Percentiles rank a stretch among this genome's conserved stretches.
Evolutionary conservation across 2,888 invertebrate genomes (phyloP).

Genomic region (Acleris sparsana): DNA sequence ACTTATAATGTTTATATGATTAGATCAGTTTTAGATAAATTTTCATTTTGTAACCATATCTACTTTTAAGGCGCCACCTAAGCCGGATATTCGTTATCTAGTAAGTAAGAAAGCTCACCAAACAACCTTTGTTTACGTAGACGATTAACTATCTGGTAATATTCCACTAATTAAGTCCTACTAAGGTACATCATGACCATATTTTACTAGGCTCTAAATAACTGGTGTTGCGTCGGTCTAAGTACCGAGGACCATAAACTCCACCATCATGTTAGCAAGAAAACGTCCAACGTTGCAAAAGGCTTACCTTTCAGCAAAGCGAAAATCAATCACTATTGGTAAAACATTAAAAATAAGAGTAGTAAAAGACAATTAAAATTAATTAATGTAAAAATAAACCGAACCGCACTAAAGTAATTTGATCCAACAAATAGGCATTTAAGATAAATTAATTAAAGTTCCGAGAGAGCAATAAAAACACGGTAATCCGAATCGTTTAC

Average conservation of each 20-base stretch:
- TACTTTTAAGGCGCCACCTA: not conserved
- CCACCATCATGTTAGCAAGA: too few relatives aligned
- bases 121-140: not conserved
- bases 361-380: slow-evolving; percentile 1
- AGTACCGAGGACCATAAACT: too few relatives aligned
- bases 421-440: slow-evolving; percentile 24
- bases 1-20: too few relatives aligned
- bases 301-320: too few relatives aligned
- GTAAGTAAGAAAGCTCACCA: not conserved
- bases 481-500: slow-evolving; percentile 53
- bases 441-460: slow-evolving; percentile 31
- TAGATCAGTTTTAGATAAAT: too few relatives aligned
- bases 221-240: too few relatives aligned
- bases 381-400: slow-evolving; percentile 17
- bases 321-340: too few relatives aligned
- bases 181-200: not conserved
- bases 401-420: slow-evolving; percentile 21
- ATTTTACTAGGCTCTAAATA: too few relatives aligned
- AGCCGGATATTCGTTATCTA: not conserved
- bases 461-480: slow-evolving; percentile 47
- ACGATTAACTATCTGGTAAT: not conserved
- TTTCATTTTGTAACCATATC: too few relatives aligned
- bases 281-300: too few relatives aligned
- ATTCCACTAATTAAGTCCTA: slow-evolving; percentile 13
- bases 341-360: not conserved